These are phyloP conservation scores for human DNA, from an alignment of 2,113 vertebrate species.

Conservation along the genomic window GRCh38 chr7:96404501-96405000, in stretches of 20 bases:
- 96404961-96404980: conserved; percentile 32
- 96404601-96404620: not conserved
- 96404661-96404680: not conserved
- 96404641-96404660: not conserved
- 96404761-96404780: not conserved
- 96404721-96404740: not conserved
- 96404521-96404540: not conserved
- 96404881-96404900: conserved; percentile 47
- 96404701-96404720: not conserved
- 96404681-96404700: not conserved
- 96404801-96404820: not conserved
- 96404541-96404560: not conserved
- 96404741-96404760: not conserved
- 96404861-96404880: conserved; percentile 43
- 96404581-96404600: not conserved
- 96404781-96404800: not conserved
- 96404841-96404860: conserved; percentile 35
- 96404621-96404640: not conserved
- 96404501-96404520: not conserved
- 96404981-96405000: conserved; percentile 53
- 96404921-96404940: conserved; percentile 61
- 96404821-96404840: not conserved
- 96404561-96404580: not conserved
- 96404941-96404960: conserved; percentile 63
- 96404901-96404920: conserved; percentile 49